These are phyloP conservation scores for Galerucella pusilla DNA, from an alignment of 2,888 invertebrate genomes.

Conservation along the genomic window DNA sequence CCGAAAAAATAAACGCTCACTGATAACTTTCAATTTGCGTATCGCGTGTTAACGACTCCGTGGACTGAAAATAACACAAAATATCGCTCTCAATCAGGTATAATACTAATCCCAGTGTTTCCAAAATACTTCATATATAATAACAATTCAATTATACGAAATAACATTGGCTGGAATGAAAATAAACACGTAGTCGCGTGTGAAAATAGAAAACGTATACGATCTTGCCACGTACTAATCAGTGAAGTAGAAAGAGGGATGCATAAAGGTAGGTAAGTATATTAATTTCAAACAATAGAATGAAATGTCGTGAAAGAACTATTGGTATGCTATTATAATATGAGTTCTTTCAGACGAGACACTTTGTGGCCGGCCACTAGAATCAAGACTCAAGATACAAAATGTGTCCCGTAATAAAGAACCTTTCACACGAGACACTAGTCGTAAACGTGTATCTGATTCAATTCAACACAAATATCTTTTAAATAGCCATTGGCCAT, in stretches of 20 bases:
- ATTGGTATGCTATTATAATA: too few relatives aligned
- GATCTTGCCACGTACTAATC: slow-evolving; percentile 33
- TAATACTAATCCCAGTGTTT: slow-evolving; percentile 40
- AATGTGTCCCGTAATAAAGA: too few relatives aligned
- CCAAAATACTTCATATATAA: slow-evolving; percentile 44
- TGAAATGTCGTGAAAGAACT: too few relatives aligned
- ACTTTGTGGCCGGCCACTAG: too few relatives aligned
- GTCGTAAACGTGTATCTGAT: too few relatives aligned
- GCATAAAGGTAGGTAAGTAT: not conserved
- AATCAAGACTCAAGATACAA: too few relatives aligned
- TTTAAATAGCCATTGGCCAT: too few relatives aligned
- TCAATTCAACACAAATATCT: too few relatives aligned
- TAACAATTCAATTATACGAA: slow-evolving; percentile 52
- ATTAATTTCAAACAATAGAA: too few relatives aligned
- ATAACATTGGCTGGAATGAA: slow-evolving; percentile 42
- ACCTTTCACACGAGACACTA: too few relatives aligned
- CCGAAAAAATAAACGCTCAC: not conserved
- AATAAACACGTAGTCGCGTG: slow-evolving; percentile 45
- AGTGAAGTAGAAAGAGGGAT: not conserved
- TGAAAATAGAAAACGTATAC: slow-evolving; percentile 36
- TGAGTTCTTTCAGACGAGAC: too few relatives aligned
- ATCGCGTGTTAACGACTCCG: slow-evolving; percentile 44
- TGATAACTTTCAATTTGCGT: slow-evolving; percentile 20
- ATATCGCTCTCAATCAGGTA: slow-evolving; percentile 32
- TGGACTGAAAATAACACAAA: slow-evolving; percentile 28